Percentiles rank a stretch among this genome's conserved stretches.
phyloP scores from a whole-genome alignment of 1,140 invertebrate genomes.

The Dendroctonus ponderosae region DNA sequence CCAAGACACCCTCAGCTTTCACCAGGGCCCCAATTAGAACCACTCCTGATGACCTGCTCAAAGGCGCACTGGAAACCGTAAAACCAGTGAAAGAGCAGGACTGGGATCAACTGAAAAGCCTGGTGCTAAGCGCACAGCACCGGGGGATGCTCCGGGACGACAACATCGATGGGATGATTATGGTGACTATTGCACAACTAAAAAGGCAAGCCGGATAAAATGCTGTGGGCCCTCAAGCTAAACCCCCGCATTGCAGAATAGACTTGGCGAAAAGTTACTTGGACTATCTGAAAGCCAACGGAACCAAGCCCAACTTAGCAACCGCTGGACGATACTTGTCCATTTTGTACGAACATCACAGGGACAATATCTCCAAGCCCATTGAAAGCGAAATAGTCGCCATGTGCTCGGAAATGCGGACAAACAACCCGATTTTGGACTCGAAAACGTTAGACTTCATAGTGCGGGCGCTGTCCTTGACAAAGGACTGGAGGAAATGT shows the following conservation, averaged over 20 bases:
- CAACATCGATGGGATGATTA: conserved; percentile 26
- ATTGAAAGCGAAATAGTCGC: conserved; percentile 28
- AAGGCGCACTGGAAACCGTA: no score
- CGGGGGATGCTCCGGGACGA: background rate
- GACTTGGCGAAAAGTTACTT: conserved; percentile 58
- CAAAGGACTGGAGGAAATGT: conserved; percentile 61
- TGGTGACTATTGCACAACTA: conserved; percentile 18
- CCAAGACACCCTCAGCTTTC: no score
- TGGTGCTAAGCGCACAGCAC: conserved; percentile 6
- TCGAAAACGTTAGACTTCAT: conserved; percentile 56
- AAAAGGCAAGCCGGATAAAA: conserved; percentile 11
- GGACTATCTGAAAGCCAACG: conserved; percentile 54
- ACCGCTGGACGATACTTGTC: conserved; percentile 56
- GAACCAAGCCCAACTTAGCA: conserved; percentile 55
- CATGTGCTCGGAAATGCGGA: conserved; percentile 52
- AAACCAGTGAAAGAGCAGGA: conserved; percentile 1
- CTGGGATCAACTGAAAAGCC: conserved; percentile 12
- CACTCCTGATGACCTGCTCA: no score
- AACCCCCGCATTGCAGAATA: conserved; percentile 52
- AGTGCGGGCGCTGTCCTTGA: conserved; percentile 60
- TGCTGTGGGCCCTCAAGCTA: conserved; percentile 39
- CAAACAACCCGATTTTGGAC: conserved; percentile 61
- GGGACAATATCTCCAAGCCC: conserved; percentile 32
- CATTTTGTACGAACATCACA: conserved; percentile 53
- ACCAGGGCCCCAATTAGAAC: no score